Evolutionary conservation across 2,113 vertebrate species (phyloP), one percentile per base, ranked within the genome.

Genomic region (Spizaetus ornatus): DNA sequence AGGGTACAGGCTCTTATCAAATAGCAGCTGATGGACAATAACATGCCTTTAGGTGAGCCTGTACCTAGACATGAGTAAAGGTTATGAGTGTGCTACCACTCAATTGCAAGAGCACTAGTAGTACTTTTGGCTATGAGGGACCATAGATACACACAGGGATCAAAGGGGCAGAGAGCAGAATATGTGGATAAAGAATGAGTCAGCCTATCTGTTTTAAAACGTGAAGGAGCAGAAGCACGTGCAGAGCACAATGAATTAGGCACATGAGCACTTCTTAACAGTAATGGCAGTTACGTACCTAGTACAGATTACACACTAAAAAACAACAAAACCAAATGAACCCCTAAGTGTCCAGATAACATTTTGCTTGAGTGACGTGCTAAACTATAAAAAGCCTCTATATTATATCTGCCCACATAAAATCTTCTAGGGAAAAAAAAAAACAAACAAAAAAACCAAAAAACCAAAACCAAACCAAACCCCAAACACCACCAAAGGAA

Each of bases 301-400:
- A 47, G 5, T 29, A 45, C 11, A 32, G 21, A 71, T 36, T 20
- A 31, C 13, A 40, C 1, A 2, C 18, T 73, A 56, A 87, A 74
- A 74, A 38, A 0, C 2, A n/a, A 2, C 16, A 36, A n/a, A 50
- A 42, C 8, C 34, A 16, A 52, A 36, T 3, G 4, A 48, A n/a
- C 5, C 18, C 13, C 7, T 43, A 36, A 45, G 3, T 21, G 10
- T 13, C 19, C 42, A 92, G 22, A 12, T 22, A n/a, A 23, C 3
- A 34, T 47, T 62, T 61, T 69, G 15, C 23, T 36, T 36, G 43
- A 61, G 69, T 20, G 36, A 71, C n/a, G 31, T 7, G 12, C 53
- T 69, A 58, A 70, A 20, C 20, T 56, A 76, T 63, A 58, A 42
- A 69, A 73, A 55, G 25, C 31, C 16, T 63, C 16, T 62, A 40